Base-by-base conservation (phyloP, 1,140 invertebrate genomes). In the Goniozus legneri region DNA sequence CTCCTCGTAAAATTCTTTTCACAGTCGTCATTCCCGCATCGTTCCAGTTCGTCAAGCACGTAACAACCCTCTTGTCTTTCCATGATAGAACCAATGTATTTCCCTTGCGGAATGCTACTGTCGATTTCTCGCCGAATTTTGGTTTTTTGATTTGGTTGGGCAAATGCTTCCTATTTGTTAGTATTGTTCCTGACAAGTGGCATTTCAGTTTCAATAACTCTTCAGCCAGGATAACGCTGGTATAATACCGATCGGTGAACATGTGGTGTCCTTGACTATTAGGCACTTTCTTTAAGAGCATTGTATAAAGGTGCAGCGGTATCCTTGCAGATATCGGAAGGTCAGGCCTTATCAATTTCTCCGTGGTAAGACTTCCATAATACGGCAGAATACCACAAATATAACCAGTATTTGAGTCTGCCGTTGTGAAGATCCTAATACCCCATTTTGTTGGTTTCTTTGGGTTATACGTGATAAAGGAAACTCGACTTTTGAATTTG, bases 321-420 rank as follows among this genome's bases (percentile, higher is more conserved):
- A 43, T 47, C 27, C 36, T 47, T 8, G 31, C 8, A 8, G 20
- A 47, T 41, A 47, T 13, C 13, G 32, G 30, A 47, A 47, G 38
- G 36, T 40, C 44, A 2, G 14, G 35, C 15, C 44, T 47, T 47
- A 47, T 47, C 38, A 47, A 47, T 18, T 27, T 41, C 2, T 47
- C 46, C 8, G 38, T 47, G 8, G 36, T 47, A 6, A 41, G 16
- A 35, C 30, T 47, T 41, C 46, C 46, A 34, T 47, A 47, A 35
- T 47, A 47, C 15, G 37, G 38, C 2, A 47, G 38, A 41, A 41
- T 47, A 10, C 38, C 39, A 41, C 46, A 47, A n/a, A 47, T 47
- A 15, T 47, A 47, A 13, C 38, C 39, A 13, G 37, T 47, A 41
- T 18, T 47, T 41, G 38, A 47, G 27, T 47, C 46, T 47, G 31